Base-by-base conservation (phyloP, 2,888 invertebrate species). In the Lucinisca nassula region DNA sequence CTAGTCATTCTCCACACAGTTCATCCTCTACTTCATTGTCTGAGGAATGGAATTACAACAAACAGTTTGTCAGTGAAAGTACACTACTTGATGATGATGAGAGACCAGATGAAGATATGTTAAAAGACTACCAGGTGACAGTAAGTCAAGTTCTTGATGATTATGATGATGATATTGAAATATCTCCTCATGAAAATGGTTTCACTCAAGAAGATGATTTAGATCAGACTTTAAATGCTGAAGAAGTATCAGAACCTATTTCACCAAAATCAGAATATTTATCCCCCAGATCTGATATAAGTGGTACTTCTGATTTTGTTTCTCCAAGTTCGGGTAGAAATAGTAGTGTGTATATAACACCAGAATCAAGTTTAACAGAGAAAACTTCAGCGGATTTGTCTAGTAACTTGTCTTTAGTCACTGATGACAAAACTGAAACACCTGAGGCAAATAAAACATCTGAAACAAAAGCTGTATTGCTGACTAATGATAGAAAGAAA, bases 341-440 rank as follows among this genome's bases (percentile, higher is more conserved):
- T 45, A 92, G 91, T 81, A 94, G 94, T 87, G 67, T 92, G 24
- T 94, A 94, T 92, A 86, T 83, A 79, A 94, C 94, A 8, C 94
- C 94, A 0, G 90, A 94, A 78, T 84, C 90, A 27, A 92, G 93
- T 87, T 81, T 91, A 24, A 89, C 89, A 58, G 92, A 92, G 55
- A 81, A 89, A 55, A 75, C 72, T 51, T 61, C 81, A 73, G 77
- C 84, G 24, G 82, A 32, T 80, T 55, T 83, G 12, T 21, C 35
- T 24, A 76, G 79, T 21, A 79, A 58, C n/a, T 51, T 61, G 12
- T 58, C 40, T 21, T 32, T 77, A 30, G 35, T 70, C 24, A 32
- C 76, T 55, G 76, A 82, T 55, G 58, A 76, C 14, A 84, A 84
- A 82, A 40, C 77, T 58, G 84, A 82, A n/a, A 78, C 55, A 67